Base-by-base conservation (phyloP, 2,113 vertebrate genomes). In the Eulemur rufifrons region DNA sequence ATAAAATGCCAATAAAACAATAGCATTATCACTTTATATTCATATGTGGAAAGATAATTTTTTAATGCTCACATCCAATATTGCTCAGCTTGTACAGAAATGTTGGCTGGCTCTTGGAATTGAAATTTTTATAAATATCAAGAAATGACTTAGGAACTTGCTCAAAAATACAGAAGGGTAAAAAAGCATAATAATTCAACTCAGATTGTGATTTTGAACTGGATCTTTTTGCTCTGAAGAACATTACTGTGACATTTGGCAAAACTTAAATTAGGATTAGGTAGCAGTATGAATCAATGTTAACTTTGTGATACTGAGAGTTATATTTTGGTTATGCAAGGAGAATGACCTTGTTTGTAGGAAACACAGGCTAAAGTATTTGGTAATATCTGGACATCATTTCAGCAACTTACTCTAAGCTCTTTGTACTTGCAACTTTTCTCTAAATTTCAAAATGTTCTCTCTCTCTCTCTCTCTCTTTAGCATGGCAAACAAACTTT, bases 1-100 rank as follows among this genome's bases (percentile, higher is more conserved):
- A 88, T 13, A 83, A 95, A 88, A 88, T 93, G 15, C 7, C 90
- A 89, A 25, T 88, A 42, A 82, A 89, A 86, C 25, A 92, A 76
- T 6, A 61, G 54, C 29, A 5, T 68, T 3, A 50, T 32, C 29
- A n/a, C 20, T 86, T 78, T 54, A n/a, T 78, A 89, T 47, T 82
- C 21, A 80, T n/a, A 80, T 85, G 0, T 45, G 27, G 4, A 34
- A 29, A 64, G 42, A 34, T 50, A 89, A 32, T 18, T 29, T 6
- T 91, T 80, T 59, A 15, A 61, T 76, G 7, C 13, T 66, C 63
- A 63, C 7, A 92, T 59, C 4, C 8, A 50, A 8, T 47, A 77
- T 63, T 91, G 3, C 17, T 84, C 66, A 86, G 15, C 14, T 89
- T 73, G 2, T 34, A 29, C 39, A 86, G 27, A 68, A 88, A 42